Evolutionary conservation across 2,888 invertebrate species (phyloP).

Genomic region (Pteria penguin): DNA sequence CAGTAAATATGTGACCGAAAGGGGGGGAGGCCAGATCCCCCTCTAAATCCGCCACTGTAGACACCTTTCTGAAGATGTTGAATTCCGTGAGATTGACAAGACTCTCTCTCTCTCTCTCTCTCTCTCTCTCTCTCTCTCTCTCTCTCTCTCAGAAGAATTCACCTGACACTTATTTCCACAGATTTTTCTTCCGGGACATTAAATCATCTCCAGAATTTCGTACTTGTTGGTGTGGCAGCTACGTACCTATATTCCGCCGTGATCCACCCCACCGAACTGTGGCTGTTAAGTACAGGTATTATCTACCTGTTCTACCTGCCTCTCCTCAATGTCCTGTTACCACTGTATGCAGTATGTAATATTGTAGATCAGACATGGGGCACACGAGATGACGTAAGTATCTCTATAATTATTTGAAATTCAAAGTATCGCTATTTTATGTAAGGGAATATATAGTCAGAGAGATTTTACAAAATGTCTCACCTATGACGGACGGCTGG

Average conservation of each 20-base stretch:
- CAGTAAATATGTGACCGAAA: no score
- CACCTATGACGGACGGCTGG: not conserved
- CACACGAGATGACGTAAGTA: constrained; percentile 61
- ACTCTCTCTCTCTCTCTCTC: not conserved
- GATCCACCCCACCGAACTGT: constrained; percentile 58
- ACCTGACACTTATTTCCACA: constrained; percentile 24
- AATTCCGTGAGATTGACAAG: not conserved
- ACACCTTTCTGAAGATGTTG: no score
- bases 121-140: constrained; percentile 7
- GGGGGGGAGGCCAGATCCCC: no score
- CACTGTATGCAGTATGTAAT: constrained; percentile 63
- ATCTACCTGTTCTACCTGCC: constrained; percentile 65
- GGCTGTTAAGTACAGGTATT: constrained; percentile 53
- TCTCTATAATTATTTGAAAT: not conserved
- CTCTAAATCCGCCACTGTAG: no score
- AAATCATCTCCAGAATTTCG: constrained; percentile 27
- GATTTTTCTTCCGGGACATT: constrained; percentile 43
- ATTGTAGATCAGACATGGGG: constrained; percentile 70
- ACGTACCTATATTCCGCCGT: constrained; percentile 56
- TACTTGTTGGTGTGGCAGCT: constrained; percentile 51
- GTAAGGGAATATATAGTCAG: no score
- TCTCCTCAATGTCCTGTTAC: constrained; percentile 63
- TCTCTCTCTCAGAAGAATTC: not conserved
- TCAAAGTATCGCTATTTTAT: not conserved
- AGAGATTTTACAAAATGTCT: not conserved